Percentiles rank a stretch among this genome's conserved stretches.
These are phyloP conservation scores for Watsonalla binaria DNA, from an alignment of 2,888 invertebrate species.

Conservation along the genomic window DNA sequence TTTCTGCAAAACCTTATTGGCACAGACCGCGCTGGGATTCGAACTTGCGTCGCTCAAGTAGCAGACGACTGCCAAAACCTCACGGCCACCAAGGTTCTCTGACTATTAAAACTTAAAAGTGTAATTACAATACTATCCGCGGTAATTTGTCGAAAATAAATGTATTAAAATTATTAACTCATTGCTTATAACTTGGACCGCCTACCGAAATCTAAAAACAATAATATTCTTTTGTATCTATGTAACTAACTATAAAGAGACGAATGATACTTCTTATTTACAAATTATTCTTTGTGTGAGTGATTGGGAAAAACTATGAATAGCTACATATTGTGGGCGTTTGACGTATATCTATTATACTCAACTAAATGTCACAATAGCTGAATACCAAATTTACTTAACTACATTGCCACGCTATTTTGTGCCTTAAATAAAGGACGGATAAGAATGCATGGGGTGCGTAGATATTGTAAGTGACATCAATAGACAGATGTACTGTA, in stretches of 20 bases:
- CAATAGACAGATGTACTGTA: no score
- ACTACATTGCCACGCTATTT: background rate
- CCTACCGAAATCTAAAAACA: background rate
- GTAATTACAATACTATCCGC: no score
- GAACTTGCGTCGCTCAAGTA: no score
- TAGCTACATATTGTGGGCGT: background rate
- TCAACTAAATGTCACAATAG: background rate
- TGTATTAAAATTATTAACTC: no score
- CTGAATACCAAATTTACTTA: background rate
- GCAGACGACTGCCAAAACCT: no score
- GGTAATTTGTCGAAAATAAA: no score
- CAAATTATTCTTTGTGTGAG: background rate
- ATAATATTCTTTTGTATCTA: background rate
- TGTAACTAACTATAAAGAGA: background rate
- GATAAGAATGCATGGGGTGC: no score
- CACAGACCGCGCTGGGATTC: no score
- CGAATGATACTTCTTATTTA: background rate
- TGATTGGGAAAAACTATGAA: background rate
- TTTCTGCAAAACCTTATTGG: no score
- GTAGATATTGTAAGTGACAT: no score
- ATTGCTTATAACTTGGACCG: background rate
- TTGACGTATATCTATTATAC: background rate
- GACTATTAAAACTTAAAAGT: no score
- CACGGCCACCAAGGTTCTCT: no score
- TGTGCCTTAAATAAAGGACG: background rate